phyloP scores from a whole-genome alignment of 2,888 invertebrate genomes.

The Harmothoe impar region DNA sequence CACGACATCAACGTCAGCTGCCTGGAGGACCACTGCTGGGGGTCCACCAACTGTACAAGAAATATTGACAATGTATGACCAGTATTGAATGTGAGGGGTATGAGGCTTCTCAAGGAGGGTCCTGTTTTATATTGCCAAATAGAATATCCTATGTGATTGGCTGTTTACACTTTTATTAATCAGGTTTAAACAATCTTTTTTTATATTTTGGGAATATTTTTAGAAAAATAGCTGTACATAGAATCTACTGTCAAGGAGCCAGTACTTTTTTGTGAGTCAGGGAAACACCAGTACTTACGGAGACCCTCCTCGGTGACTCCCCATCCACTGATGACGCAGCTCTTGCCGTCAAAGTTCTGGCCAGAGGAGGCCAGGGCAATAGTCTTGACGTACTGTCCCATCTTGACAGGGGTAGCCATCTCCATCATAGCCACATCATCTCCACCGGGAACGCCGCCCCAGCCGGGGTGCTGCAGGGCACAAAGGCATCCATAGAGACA shows the following conservation, averaged over 20 bases:
- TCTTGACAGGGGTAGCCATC: background rate
- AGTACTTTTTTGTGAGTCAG: no score
- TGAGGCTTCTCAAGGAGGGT: no score
- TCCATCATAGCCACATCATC: conserved; percentile 18
- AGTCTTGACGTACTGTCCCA: background rate
- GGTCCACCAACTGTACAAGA: background rate
- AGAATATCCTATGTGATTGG: no score
- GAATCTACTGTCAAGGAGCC: no score
- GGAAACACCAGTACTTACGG: no score
- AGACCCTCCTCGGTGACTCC: conserved; percentile 4
- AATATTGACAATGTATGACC: background rate
- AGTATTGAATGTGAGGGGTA: no score
- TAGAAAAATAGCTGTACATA: no score
- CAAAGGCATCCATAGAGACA: no score
- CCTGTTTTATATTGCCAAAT: no score
- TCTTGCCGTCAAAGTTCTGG: background rate
- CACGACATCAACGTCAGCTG: background rate
- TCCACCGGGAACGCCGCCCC: background rate
- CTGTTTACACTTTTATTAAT: no score
- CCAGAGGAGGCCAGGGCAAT: background rate
- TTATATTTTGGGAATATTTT: no score
- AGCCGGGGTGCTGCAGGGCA: background rate
- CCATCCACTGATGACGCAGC: background rate
- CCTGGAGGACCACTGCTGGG: background rate
- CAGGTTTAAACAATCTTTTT: no score